These are phyloP conservation scores for Halictus rubicundus DNA, from an alignment of 1,140 invertebrate genomes.

Conservation along the genomic window DNA sequence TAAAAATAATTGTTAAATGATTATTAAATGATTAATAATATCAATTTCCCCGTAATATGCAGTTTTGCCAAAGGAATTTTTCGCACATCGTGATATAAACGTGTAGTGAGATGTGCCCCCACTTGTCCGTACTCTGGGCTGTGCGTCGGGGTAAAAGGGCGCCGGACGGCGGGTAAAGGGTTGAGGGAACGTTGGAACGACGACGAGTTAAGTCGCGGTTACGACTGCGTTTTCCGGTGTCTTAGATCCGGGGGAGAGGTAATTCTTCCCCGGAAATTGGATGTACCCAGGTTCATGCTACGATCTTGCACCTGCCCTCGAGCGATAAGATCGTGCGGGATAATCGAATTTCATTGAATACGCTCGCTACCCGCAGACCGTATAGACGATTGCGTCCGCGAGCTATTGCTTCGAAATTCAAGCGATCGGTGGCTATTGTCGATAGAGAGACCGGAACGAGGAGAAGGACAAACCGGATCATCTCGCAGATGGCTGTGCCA, in stretches of 20 bases:
- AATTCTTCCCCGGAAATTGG: slow-evolving; percentile 73
- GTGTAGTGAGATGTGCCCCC: too few relatives aligned
- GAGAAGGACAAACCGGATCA: slow-evolving; percentile 44
- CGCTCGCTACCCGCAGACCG: slow-evolving; percentile 42
- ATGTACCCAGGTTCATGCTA: slow-evolving; percentile 56
- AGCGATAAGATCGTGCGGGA: slow-evolving; percentile 57
- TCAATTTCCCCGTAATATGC: too few relatives aligned
- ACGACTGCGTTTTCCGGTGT: slow-evolving; percentile 51
- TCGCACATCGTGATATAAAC: too few relatives aligned
- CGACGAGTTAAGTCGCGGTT: slow-evolving; percentile 68
- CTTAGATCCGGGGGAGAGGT: slow-evolving; percentile 60
- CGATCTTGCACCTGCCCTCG: slow-evolving; percentile 55
- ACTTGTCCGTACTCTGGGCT: too few relatives aligned
- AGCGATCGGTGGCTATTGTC: slow-evolving; percentile 46
- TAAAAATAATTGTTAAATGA: too few relatives aligned
- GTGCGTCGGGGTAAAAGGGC: too few relatives aligned
- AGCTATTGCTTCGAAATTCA: slow-evolving; percentile 58
- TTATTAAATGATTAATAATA: too few relatives aligned
- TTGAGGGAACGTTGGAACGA: slow-evolving; percentile 7
- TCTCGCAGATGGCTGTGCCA: slow-evolving; percentile 20
- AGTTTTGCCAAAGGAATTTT: too few relatives aligned
- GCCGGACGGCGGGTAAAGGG: background rate
- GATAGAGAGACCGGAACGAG: slow-evolving; percentile 27
- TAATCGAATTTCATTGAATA: slow-evolving; percentile 69
- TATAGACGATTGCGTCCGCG: slow-evolving; percentile 53